A percentile compares a stretch with the other conserved stretches of the same genome.
These are phyloP conservation scores for Campoletis sonorensis DNA, from an alignment of 1,140 invertebrate species.

Conservation along the genomic window DNA sequence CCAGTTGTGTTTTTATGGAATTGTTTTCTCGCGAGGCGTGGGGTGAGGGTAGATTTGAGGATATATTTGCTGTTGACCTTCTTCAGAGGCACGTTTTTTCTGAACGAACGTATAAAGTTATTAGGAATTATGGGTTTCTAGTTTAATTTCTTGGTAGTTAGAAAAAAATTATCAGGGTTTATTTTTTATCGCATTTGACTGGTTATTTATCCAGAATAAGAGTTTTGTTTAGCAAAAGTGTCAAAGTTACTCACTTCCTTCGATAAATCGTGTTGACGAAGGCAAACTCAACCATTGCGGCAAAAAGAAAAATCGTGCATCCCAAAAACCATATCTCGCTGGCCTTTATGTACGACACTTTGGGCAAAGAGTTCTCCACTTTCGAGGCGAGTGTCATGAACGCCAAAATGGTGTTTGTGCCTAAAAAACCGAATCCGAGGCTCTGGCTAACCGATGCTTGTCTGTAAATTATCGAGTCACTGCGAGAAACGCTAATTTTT, in stretches of 20 bases:
- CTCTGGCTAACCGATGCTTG: slow-evolving; percentile 29
- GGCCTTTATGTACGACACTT: slow-evolving; percentile 94
- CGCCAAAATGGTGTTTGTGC: slow-evolving; percentile 90
- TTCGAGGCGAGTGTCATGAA: slow-evolving; percentile 91
- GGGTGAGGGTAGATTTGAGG: slow-evolving; percentile 88
- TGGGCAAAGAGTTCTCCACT: slow-evolving; percentile 88
- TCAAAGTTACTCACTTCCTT: slow-evolving; percentile 81
- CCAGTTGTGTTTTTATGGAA: slow-evolving; percentile 80
- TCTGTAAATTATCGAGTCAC: slow-evolving; percentile 40
- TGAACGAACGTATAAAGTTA: slow-evolving; percentile 65
- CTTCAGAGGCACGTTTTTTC: slow-evolving; percentile 88
- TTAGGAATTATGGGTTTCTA: slow-evolving; percentile 21
- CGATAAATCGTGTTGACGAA: slow-evolving; percentile 93
- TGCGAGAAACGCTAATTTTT: slow-evolving; percentile 33
- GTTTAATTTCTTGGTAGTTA: neutral
- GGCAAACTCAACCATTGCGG: slow-evolving; percentile 92
- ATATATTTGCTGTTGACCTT: slow-evolving; percentile 91
- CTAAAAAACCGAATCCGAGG: slow-evolving; percentile 69
- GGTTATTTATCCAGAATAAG: too few relatives aligned
- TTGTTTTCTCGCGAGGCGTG: slow-evolving; percentile 83
- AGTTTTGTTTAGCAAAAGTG: too few relatives aligned
- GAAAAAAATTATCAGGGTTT: too few relatives aligned
- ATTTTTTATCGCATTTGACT: neutral
- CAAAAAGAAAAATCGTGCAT: slow-evolving; percentile 90
- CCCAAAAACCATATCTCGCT: slow-evolving; percentile 94